Base-by-base conservation (phyloP, 2,888 invertebrate species). In the Andricus curvator region DNA sequence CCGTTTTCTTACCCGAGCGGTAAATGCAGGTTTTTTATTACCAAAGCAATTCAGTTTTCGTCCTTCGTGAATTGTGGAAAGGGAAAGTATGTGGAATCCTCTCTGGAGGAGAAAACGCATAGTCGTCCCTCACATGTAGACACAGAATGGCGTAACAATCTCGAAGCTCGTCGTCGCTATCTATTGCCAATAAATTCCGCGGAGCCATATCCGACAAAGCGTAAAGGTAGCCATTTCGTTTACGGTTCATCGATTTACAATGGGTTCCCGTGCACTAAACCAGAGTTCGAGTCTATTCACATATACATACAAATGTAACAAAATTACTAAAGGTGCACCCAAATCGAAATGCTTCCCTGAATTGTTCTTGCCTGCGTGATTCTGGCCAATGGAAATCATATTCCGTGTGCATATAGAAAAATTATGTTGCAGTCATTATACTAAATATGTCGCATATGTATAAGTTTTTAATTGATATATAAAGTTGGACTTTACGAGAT, bases 131-230 rank as follows among this genome's bases (percentile, higher is more conserved):
- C 33, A 56, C 33, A 56, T 20, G n/a, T 56, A 74, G 70, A 37
- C 51, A 33, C 20, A 37, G 74, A 33, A 29, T 56, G 33, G 56
- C 33, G 74, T 74, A 74, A 56, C 56, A 51, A 56, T 33, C 56
- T 74, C 56, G 29, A 74, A 74, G 74, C 74, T 74, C 56, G 74
- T 56, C 70, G 70, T 20, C 56, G 48, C 74, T 56, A 89, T 89
- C 88, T 89, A 90, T 90, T 88, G 84, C 88, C 88, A 85, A 89
- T 90, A 90, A 90, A 90, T 90, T 88, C 86, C 88, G 81, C 87
- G 85, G 85, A 83, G 83, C 85, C 81, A 84, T 86, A 84, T 78
- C 85, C 85, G 84, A 80, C 84, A 84, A 87, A 90, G 89, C 88
- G 88, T 88, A 88, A 88, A 89, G 88, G 88, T 88, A 90, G 85